A percentile compares a stretch with the other conserved stretches of the same genome.
Evolutionary conservation across 2,113 vertebrate species (phyloP).

Genomic region (Scomber japonicus): DNA sequence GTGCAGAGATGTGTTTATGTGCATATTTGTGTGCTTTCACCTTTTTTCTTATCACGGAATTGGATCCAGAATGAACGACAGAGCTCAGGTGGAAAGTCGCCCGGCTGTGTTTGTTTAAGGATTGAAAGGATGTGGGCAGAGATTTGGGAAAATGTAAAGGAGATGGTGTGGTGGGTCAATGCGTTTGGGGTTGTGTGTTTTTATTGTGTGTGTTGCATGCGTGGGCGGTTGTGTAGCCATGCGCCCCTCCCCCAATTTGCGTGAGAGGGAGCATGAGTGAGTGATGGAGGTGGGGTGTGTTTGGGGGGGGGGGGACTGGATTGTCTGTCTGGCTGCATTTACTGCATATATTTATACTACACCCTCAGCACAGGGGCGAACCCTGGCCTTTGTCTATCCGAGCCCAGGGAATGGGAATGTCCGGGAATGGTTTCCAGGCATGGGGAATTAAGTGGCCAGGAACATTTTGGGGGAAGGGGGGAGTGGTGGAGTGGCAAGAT

Average conservation of each 20-base stretch:
- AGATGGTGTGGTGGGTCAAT: constrained; percentile 2
- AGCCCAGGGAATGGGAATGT: constrained; percentile 50
- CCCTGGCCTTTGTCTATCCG: constrained; percentile 73
- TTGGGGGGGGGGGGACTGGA: constrained; percentile 5
- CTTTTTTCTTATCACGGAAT: constrained; percentile 16
- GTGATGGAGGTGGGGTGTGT: constrained; percentile 55
- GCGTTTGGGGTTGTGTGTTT: constrained; percentile 52
- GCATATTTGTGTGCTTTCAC: neutral
- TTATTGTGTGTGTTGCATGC: constrained; percentile 59
- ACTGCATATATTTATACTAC: constrained; percentile 72
- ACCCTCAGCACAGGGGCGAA: constrained; percentile 55
- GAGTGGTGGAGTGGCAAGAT: neutral
- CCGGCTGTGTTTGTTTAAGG: constrained; percentile 31
- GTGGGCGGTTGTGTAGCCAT: constrained; percentile 38
- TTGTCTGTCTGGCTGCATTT: constrained; percentile 70
- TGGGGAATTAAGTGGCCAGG: constrained; percentile 60
- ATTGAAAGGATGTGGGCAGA: neutral
- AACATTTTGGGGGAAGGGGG: constrained; percentile 20
- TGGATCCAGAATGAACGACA: constrained; percentile 25
- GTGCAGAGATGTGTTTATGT: constrained; percentile 35
- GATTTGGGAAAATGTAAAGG: constrained; percentile 45
- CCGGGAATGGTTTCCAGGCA: constrained; percentile 71
- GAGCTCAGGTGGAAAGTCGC: constrained; percentile 41
- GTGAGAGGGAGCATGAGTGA: constrained; percentile 65
- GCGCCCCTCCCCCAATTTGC: constrained; percentile 76